Percentiles rank a stretch among this genome's conserved stretches.
These are phyloP conservation scores for Chaetops frenatus DNA, from an alignment of 2,113 vertebrate species.

Conservation along the genomic window DNA sequence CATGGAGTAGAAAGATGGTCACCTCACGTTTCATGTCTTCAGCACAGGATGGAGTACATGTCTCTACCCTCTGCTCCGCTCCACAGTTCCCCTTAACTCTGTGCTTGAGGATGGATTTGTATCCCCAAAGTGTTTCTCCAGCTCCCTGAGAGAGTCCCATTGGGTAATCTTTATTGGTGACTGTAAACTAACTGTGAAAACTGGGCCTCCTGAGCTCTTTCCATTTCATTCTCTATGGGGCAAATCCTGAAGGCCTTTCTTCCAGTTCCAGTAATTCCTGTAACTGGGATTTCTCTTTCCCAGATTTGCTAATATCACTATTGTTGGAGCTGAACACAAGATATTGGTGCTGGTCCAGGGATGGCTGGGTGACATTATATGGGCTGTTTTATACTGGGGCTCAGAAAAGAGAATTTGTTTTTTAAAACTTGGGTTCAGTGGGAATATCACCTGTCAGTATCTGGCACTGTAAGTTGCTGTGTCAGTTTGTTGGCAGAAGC, in stretches of 20 bases:
- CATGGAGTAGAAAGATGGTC: not conserved
- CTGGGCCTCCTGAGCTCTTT: not conserved
- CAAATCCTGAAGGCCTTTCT: not conserved
- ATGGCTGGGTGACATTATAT: not conserved
- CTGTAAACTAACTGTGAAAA: not conserved
- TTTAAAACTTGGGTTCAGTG: conserved; percentile 4
- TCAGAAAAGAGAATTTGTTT: not conserved
- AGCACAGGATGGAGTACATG: fast-evolving
- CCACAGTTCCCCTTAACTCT: not conserved
- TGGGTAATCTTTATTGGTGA: not conserved
- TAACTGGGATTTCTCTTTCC: not conserved
- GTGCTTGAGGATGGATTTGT: not conserved
- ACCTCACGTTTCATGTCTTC: fast-evolving
- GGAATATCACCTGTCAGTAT: conserved; percentile 46
- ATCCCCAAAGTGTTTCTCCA: not conserved
- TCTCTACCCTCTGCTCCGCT: not conserved
- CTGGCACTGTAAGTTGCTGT: not conserved
- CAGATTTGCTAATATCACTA: not conserved
- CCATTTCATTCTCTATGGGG: not conserved
- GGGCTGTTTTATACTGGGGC: not conserved
- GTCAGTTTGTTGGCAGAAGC: conserved; percentile 39
- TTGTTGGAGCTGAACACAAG: not conserved
- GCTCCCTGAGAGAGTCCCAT: not conserved
- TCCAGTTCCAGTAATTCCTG: not conserved
- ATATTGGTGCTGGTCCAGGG: not conserved